Conservation (phyloP, 2,113 vertebrate species). For the Corythornis madagascariensis region DNA sequence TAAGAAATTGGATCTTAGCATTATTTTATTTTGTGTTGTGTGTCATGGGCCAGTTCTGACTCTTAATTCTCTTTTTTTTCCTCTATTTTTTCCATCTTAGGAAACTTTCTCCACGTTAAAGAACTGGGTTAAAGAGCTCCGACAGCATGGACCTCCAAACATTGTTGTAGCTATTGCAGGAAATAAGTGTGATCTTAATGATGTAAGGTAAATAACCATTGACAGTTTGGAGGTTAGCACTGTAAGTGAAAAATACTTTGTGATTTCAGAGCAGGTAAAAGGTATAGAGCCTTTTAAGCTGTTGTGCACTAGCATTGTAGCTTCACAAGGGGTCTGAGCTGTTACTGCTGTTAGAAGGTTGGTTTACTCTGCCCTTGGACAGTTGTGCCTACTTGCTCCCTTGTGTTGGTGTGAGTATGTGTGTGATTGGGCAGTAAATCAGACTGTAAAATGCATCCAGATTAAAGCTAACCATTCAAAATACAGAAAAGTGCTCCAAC, state of each 20-base stretch:
- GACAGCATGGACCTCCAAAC: constrained; percentile 94
- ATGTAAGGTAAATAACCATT: constrained; percentile 84
- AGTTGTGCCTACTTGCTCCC: background rate
- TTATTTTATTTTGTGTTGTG: background rate
- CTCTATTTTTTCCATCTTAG: constrained; percentile 61
- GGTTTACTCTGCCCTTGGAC: background rate
- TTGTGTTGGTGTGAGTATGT: background rate
- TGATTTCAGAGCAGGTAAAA: background rate
- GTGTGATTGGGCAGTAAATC: background rate
- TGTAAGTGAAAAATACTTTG: background rate
- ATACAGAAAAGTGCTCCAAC: background rate
- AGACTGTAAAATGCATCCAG: background rate
- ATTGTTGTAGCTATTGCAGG: constrained; percentile 97
- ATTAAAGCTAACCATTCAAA: background rate
- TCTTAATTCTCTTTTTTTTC: background rate
- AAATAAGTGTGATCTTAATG: constrained; percentile 96
- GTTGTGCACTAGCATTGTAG: background rate
- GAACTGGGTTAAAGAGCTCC: constrained; percentile 98
- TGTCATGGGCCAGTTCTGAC: background rate
- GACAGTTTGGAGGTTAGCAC: background rate
- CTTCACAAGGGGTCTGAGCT: background rate
- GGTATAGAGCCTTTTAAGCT: background rate
- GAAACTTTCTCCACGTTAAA: constrained; percentile 96
- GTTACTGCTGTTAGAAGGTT: background rate
- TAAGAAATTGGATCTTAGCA: constrained; percentile 61